A percentile compares a stretch with the other conserved stretches of the same genome.
Conservation (phyloP, 2,797 vertebrate genomes). For the Schizothorax lantsangensis region DNA sequence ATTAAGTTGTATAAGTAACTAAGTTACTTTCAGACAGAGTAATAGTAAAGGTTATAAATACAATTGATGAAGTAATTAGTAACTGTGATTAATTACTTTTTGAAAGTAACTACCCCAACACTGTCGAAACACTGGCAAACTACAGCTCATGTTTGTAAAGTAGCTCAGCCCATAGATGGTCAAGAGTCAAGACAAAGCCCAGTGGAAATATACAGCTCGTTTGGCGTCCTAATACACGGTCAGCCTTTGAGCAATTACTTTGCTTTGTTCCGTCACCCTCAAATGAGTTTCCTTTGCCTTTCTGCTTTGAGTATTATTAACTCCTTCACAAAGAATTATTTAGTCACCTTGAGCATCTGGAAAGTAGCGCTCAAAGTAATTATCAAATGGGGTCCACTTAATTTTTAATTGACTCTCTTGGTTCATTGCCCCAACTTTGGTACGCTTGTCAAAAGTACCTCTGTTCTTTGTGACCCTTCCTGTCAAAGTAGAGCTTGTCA, state of each 20-base stretch:
- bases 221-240: slow-evolving; percentile 3
- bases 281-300: slow-evolving; percentile 37
- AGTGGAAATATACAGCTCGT: slow-evolving; percentile 15
- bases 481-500: slow-evolving; percentile 54
- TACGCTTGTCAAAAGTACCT: slow-evolving; percentile 60
- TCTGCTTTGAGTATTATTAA: slow-evolving; percentile 56
- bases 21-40: no score
- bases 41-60: no score
- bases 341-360: slow-evolving; percentile 61
- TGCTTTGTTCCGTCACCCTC: slow-evolving; percentile 37
- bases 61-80: no score
- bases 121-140: background rate
- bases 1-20: no score
- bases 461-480: slow-evolving; percentile 61
- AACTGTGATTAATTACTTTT: no score
- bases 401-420: slow-evolving; percentile 68
- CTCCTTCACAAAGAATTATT: slow-evolving; percentile 41
- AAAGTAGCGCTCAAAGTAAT: slow-evolving; percentile 51
- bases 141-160: background rate
- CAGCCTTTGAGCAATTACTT: slow-evolving; percentile 22
- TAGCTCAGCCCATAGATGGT: background rate
- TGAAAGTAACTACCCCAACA: no score
- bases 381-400: slow-evolving; percentile 57
- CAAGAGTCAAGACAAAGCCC: slow-evolving; percentile 26
- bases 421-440: slow-evolving; percentile 57